Conservation (phyloP, 1,140 invertebrate genomes). For the Papilio machaon region DNA sequence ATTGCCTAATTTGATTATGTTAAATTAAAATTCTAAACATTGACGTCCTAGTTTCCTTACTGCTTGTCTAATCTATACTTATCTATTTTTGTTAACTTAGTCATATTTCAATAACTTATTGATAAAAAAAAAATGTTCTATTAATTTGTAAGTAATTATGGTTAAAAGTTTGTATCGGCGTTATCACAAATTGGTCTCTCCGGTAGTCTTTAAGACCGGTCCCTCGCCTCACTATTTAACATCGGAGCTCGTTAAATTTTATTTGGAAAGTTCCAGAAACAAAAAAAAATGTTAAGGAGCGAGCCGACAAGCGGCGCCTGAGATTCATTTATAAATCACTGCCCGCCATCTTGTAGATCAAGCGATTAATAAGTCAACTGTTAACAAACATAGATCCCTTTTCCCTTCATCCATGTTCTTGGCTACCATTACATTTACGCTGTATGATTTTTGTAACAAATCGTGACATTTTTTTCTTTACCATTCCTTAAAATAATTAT, state of each 20-base stretch:
- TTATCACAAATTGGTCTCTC: conserved; percentile 30
- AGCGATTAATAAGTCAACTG: conserved; percentile 69
- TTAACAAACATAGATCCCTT: conserved; percentile 53
- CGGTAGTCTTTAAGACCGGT: conserved; percentile 34
- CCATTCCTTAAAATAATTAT: neutral
- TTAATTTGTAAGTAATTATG: conserved; percentile 14
- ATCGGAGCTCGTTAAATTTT: conserved; percentile 38
- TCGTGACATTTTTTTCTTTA: conserved; percentile 31
- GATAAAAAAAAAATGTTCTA: conserved; percentile 6
- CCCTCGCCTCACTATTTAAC: conserved; percentile 31
- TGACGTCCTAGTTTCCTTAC: no score
- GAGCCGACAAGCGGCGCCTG: conserved; percentile 58
- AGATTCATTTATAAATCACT: conserved; percentile 65
- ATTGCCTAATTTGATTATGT: no score
- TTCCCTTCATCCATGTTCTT: conserved; percentile 43
- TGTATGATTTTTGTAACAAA: conserved; percentile 47
- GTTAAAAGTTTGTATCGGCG: conserved; percentile 18
- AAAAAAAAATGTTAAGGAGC: conserved; percentile 36
- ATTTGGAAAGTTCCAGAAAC: conserved; percentile 52
- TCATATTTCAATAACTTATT: neutral
- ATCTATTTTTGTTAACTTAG: neutral
- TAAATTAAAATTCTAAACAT: no score
- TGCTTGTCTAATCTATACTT: neutral
- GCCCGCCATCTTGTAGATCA: conserved; percentile 65
- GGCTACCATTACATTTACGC: conserved; percentile 51